Conservation (phyloP, 2,113 vertebrate species). For the Uria lomvia region DNA sequence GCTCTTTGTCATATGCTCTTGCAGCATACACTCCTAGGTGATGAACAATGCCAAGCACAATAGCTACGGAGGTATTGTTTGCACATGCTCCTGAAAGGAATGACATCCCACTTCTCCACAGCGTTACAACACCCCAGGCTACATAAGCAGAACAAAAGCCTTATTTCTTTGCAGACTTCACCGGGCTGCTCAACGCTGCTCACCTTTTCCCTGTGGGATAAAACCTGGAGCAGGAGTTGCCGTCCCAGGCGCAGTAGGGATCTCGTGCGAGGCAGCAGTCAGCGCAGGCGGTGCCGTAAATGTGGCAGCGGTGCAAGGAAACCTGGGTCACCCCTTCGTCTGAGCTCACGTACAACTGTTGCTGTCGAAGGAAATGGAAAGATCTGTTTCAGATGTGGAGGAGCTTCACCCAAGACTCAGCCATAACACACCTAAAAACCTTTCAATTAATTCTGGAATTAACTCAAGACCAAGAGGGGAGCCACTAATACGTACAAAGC, state of each 20-base stretch:
- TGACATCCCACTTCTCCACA: not conserved
- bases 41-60: not conserved
- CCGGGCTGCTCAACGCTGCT: not conserved
- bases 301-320: conserved; percentile 91
- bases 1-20: not conserved
- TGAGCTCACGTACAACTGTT: conserved; percentile 96
- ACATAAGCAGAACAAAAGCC: not conserved
- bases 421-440: not conserved
- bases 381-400: conserved; percentile 31
- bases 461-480: not conserved
- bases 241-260: conserved; percentile 97
- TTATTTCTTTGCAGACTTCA: not conserved
- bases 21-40: not conserved
- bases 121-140: not conserved
- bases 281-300: conserved; percentile 92
- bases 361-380: conserved; percentile 73
- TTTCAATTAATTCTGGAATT: conserved; percentile 14
- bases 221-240: conserved; percentile 92
- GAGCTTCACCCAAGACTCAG: not conserved
- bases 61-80: not conserved
- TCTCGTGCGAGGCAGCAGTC: conserved; percentile 97
- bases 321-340: conserved; percentile 92
- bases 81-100: not conserved
- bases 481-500: not conserved
- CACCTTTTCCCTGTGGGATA: conserved; percentile 95